Conservation (phyloP, 2,113 vertebrate species). For the Pungitius pungitius region DNA sequence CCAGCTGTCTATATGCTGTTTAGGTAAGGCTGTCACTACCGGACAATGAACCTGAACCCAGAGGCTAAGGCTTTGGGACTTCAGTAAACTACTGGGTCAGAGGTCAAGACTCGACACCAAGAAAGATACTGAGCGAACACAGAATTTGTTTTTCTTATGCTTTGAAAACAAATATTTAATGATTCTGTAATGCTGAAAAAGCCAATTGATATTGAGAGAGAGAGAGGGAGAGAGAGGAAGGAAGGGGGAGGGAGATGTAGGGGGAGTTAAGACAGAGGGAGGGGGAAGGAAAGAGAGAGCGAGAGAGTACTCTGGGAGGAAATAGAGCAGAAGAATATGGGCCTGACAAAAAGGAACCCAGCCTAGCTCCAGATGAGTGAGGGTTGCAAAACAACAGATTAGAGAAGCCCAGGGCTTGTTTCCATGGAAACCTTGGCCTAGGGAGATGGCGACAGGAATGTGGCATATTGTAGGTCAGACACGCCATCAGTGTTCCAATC, state of each 20-base stretch:
- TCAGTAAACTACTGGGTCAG: too few species aligned
- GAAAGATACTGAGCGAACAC: too few species aligned
- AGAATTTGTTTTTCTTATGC: too few species aligned
- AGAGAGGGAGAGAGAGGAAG: neutral
- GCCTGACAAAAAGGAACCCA: conserved; percentile 80
- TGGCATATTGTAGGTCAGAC: conserved; percentile 82
- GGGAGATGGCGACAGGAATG: conserved; percentile 66
- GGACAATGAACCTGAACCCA: too few species aligned
- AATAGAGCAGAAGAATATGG: conserved; percentile 84
- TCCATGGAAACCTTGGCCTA: conserved; percentile 82
- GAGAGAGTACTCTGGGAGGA: conserved; percentile 58
- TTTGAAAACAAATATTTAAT: neutral
- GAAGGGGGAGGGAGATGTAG: neutral
- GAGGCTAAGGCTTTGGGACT: too few species aligned
- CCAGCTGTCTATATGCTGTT: too few species aligned
- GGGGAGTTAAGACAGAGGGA: neutral
- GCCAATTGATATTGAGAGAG: neutral
- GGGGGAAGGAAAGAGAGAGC: neutral
- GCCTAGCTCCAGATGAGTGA: conserved; percentile 77
- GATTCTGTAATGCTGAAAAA: neutral
- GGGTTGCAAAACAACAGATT: conserved; percentile 78
- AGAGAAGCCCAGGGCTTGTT: conserved; percentile 77
- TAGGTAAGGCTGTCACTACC: too few species aligned
- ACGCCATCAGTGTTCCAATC: conserved; percentile 76
- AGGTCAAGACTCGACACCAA: too few species aligned